Base-by-base conservation (phyloP, 2,888 invertebrate genomes). In the Synergus itoensis region DNA sequence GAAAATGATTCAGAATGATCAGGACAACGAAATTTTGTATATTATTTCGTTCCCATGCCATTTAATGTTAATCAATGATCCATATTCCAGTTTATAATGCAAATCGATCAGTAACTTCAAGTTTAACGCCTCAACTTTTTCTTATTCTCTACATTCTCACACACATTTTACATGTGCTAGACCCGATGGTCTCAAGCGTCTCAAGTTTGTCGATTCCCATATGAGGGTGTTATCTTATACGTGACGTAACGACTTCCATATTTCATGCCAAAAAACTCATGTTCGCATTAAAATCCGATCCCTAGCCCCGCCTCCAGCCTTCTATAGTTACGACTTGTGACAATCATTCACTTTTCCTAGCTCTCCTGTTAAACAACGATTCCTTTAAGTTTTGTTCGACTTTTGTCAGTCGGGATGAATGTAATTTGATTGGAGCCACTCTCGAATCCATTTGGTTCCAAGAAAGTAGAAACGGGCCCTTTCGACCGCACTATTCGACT, bases 181-280 rank as follows among this genome's bases (percentile, higher is more conserved):
- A 16, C 16, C 41, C 40, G 64, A 64, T 64, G 64, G 63, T 63
- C 64, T 64, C 64, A 60, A 40, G 41, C 64, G 36, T n/a, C 64
- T 64, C 64, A 64, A 64, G 40, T 64, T 64, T n/a, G 40, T n/a
- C 64, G 64, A 64, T 64, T 64, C 64, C 40, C 64, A 64, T n/a
- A 64, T n/a, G 64, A 40, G 64, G 7, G 40, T 40, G 36, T 64
- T 64, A 40, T 64, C 64, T 36, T 64, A 63, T 63, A n/a, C 41
- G 16, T 64, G 64, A 64, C 21, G 60, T 21, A 60, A 60, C 21
- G 21, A 60, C 60, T 60, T 18, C 64, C 64, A 64, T 64, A 64
- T 64, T 40, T 64, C 64, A 40, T 64, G n/a, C 64, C 60, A 60
- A 41, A 64, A 64, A 64, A 64, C 63, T 21, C 21, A 21, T 60